Conservation (phyloP, 2,113 vertebrate species). For the Oreotrochilus melanogaster region DNA sequence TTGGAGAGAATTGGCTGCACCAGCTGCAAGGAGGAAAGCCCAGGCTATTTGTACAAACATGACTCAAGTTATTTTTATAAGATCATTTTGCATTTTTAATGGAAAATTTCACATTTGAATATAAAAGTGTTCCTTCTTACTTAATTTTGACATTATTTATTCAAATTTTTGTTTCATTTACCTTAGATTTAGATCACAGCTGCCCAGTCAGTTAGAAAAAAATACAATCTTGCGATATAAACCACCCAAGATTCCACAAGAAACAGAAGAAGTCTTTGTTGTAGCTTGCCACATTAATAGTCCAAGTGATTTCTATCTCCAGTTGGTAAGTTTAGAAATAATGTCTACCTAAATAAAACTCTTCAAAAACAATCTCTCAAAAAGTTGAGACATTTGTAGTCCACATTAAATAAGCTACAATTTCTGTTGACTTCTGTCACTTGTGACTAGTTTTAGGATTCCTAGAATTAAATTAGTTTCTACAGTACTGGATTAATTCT, state of each 20-base stretch:
- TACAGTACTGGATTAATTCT: not conserved
- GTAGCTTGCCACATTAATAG: constrained; percentile 85
- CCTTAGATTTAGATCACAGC: constrained; percentile 71
- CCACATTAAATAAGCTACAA: not conserved
- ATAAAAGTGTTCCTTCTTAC: not conserved
- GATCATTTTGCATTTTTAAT: rapidly evolving
- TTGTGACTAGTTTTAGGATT: not conserved
- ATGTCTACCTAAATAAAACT: not conserved
- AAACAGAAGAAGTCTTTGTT: constrained; percentile 73
- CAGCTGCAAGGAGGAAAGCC: not conserved
- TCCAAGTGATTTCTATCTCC: constrained; percentile 90
- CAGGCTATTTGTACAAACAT: not conserved
- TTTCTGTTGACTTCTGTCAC: not conserved
- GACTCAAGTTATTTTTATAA: not conserved
- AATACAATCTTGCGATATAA: constrained; percentile 71
- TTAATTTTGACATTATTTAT: not conserved
- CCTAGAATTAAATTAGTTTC: not conserved
- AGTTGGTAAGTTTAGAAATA: constrained; percentile 80
- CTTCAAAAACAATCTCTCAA: not conserved
- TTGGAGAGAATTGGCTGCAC: not conserved
- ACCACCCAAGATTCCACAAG: constrained; percentile 78
- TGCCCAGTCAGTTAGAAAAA: constrained; percentile 28
- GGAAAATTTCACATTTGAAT: not conserved
- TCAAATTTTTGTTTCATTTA: not conserved
- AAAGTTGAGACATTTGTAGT: not conserved